phyloP scores from a whole-genome alignment of 2,797 vertebrate species.

The Tarsius wallacei region DNA sequence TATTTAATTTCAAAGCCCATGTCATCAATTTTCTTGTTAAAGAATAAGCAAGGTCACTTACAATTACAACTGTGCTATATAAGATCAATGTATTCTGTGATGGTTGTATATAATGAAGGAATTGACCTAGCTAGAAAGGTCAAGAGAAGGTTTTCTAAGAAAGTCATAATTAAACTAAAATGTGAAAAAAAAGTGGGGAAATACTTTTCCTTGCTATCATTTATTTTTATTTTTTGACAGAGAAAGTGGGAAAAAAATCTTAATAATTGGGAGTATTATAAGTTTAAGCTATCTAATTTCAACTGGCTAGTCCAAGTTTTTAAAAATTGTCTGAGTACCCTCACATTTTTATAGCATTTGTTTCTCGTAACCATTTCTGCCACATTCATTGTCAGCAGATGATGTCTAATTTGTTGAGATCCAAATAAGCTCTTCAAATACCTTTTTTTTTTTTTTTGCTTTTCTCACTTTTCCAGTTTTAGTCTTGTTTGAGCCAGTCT shows the following conservation, averaged over 20 bases:
- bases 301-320: not conserved
- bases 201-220: not conserved
- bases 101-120: not conserved
- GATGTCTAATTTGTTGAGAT: not conserved
- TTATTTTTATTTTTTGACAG: slow-evolving; percentile 35
- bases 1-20: not conserved
- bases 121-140: not conserved
- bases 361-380: not conserved
- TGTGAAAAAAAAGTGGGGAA: not conserved
- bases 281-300: not conserved
- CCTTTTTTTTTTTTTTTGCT: not conserved
- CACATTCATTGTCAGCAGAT: not conserved
- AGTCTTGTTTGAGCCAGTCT: slow-evolving; percentile 13
- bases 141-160: not conserved
- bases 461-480: not conserved
- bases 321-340: not conserved
- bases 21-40: not conserved
- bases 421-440: not conserved
- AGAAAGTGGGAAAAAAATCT: not conserved
- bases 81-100: not conserved
- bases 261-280: not conserved
- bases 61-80: not conserved
- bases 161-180: slow-evolving; percentile 19
- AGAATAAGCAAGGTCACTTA: slow-evolving; percentile 43
- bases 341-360: not conserved